Base-by-base conservation (phyloP, 2,888 invertebrate species). In the Ametastegia equiseti region DNA sequence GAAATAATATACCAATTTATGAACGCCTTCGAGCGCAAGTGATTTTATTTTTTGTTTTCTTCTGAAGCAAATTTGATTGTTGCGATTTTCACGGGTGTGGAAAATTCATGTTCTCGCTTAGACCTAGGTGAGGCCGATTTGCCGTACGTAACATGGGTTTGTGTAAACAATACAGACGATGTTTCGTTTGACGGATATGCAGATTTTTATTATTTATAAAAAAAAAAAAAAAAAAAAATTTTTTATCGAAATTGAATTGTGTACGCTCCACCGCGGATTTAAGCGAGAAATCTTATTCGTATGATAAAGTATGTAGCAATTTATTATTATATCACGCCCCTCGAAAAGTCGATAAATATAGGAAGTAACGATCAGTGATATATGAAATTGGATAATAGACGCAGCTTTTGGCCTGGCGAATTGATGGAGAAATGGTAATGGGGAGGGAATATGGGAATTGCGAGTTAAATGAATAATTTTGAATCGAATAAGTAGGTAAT, bases 401-500 rank as follows among this genome's bases (percentile, higher is more conserved):
- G 30, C 33, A 63, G 63, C 63, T 33, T 63, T 33, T 6, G 33
- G 63, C 63, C n/a, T 19, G 63, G 63, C 33, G 63, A 63, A 19
- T 54, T 23, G 54, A 23, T 54, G 54, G 54, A 3, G n/a, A n/a
- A n/a, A n/a, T n/a, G n/a, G n/a, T n/a, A n/a, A n/a, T n/a, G n/a
- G n/a, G n/a, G n/a, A n/a, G n/a, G n/a, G 15, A 45, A 45, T 15
- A 45, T 13, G 45, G 15, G 63, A 33, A 69, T 42, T 42, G 42
- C 19, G 42, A 67, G 33, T n/a, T 42, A 23, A 7, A 69, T 42
- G 42, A 36, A 69, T 42, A 23, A 45, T 57, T 57, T 39, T 57
- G 54, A 77, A 39, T 57, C 36, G 77, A 57, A 54, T 39, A 57
- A 30, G 39, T 60, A 63, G n/a, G 60, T 78, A 78, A 60, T 78